Evolutionary conservation across 2,888 invertebrate species (phyloP), one percentile per base, ranked within the genome.

Genomic region (Ichneumon xanthorius): DNA sequence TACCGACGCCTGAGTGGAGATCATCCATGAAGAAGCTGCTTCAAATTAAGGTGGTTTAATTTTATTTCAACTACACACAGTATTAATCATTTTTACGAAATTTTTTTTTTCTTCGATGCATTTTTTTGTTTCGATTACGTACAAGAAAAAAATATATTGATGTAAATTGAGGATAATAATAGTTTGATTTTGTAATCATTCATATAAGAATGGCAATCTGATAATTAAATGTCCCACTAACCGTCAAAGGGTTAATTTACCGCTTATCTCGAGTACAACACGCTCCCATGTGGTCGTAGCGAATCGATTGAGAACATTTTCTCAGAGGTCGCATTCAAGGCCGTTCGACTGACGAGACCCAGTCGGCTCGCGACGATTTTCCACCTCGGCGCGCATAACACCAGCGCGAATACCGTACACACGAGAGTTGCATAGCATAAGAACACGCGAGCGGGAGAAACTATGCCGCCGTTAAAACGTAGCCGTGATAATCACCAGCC

Each of bases 401-500:
- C 22, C 7, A 55, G 61, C 61, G 61, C 61, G 61, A 40, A 11
- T 40, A 40, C 40, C 26, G 30, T 14, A 63, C 16, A 33, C 16
- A 9, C 16, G 63, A 30, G 7, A 30, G 30, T 63, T 16, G 33
- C 63, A n/a, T 63, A 63, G 63, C 63, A n/a, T 11, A 55, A 63
- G 63, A 61, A 61, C 61, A 14, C 61, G 30, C 61, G 22, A 30
- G 26, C 55, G 22, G 22, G 55, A 55, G 30, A 40, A 72, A 55
- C 33, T 55, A 19, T 40, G 87, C 83, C 80, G 82, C 68, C 82
- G 65, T 73, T 73, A 73, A 73, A 63, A 33, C 72, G 80, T 67
- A 67, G 22, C 61, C 67, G 65, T 73, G 85, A 88, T 88, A 88
- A 88, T 87, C 86, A 86, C 86, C 80, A 82, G 85, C 79, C 79